These are phyloP conservation scores for Megaceryle torquata DNA, from an alignment of 2,113 vertebrate genomes.

Conservation along the genomic window DNA sequence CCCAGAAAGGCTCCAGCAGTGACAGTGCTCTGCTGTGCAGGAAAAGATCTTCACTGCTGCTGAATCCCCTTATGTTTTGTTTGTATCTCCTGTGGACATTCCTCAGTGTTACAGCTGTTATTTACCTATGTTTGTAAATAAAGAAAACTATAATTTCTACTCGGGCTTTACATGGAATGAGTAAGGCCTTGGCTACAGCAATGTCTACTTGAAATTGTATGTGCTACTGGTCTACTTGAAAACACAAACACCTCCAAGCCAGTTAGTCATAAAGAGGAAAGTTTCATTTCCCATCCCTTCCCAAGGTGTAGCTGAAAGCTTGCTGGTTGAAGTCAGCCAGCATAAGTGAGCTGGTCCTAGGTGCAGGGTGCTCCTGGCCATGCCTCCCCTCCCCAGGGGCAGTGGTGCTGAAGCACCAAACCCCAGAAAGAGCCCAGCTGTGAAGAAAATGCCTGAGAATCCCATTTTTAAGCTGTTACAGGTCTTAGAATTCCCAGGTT, in stretches of 20 bases:
- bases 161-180: background rate
- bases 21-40: background rate
- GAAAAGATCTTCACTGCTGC: background rate
- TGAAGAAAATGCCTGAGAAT: background rate
- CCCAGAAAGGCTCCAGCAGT: background rate
- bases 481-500: background rate
- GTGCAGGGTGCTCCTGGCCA: fast-evolving
- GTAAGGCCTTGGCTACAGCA: background rate
- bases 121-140: background rate
- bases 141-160: background rate
- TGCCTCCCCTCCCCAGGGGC: background rate
- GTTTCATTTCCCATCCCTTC: background rate
- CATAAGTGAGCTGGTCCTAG: background rate
- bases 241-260: background rate
- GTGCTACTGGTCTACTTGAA: background rate
- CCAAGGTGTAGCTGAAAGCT: background rate
- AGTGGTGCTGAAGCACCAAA: background rate
- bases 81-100: background rate
- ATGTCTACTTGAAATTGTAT: background rate
- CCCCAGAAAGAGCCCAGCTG: background rate
- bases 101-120: background rate
- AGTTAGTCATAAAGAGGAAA: background rate
- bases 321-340: background rate
- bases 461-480: background rate
- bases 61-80: background rate